These are phyloP conservation scores for Neostethus bicornis DNA, from an alignment of 2,797 vertebrate species.

Conservation along the genomic window DNA sequence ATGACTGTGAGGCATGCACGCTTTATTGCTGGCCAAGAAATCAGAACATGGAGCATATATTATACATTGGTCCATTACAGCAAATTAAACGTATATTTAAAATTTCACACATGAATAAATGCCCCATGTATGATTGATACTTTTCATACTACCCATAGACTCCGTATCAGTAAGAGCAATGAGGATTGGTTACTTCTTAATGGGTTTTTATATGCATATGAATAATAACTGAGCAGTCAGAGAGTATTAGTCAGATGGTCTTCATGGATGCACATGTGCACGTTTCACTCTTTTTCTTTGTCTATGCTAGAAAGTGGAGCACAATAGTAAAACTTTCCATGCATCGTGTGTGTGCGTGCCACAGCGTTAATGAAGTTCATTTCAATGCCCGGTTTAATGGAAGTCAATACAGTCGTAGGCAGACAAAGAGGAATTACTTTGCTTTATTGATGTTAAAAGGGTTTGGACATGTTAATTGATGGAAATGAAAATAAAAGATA, in stretches of 20 bases:
- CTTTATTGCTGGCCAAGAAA: slow-evolving; percentile 39
- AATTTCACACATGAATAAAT: slow-evolving; percentile 68
- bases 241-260: slow-evolving; percentile 52
- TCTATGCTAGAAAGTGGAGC: slow-evolving; percentile 9
- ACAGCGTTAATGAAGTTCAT: slow-evolving; percentile 67
- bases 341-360: slow-evolving; percentile 19
- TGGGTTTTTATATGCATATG: slow-evolving; percentile 71
- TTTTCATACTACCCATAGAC: slow-evolving; percentile 53
- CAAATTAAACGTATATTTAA: slow-evolving; percentile 76
- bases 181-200: slow-evolving; percentile 72
- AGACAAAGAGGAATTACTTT: slow-evolving; percentile 65
- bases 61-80: slow-evolving; percentile 70
- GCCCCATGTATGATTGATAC: slow-evolving; percentile 71
- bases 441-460: slow-evolving; percentile 71
- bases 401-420: slow-evolving; percentile 51
- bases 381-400: slow-evolving; percentile 65
- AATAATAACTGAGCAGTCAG: slow-evolving; percentile 60
- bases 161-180: slow-evolving; percentile 70
- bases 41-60: slow-evolving; percentile 54
- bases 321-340: slow-evolving; percentile 17
- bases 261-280: neutral
- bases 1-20: slow-evolving; percentile 62
- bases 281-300: slow-evolving; percentile 11
- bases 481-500: slow-evolving; percentile 58
- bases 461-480: slow-evolving; percentile 66